Base-by-base conservation (phyloP, 2,888 invertebrate genomes). In the Andrena praecox region DNA sequence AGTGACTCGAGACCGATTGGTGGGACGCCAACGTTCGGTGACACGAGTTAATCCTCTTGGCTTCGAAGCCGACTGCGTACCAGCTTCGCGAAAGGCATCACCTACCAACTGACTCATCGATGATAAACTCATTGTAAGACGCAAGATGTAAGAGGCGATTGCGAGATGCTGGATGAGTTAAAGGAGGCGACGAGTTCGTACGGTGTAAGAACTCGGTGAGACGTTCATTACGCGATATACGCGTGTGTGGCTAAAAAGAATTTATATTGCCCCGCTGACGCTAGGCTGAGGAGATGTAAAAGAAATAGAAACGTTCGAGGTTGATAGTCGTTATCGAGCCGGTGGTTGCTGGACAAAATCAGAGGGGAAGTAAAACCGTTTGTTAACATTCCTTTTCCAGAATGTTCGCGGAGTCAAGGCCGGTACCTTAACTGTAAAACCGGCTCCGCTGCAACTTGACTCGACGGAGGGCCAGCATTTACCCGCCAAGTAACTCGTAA, bases 351-450 rank as follows among this genome's bases (percentile, higher is more conserved):
- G 64, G 50, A 52, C 24, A 24, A 52, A 68, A 66, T 56, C 69
- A 24, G 62, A 24, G 24, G 10, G 24, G 68, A 33, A 63, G 66
- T 59, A 54, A 8, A 63, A 81, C 66, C 80, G 73, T 83, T 83
- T 81, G 77, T 83, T 79, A 81, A 77, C 80, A 81, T 83, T 80
- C 83, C 83, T 77, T 70, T 68, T 83, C 83, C 63, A 77, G 77
- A 77, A 83, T 83, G 80, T 83, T 83, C 80, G 72, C 33, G 71
- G 72, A 80, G 82, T 82, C 82, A 82, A 82, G 82, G 82, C 76
- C 80, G 76, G 76, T 82, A 52, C 80, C 83, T 80, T 83, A 80
- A 77, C 83, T 80, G 80, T 83, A 83, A 83, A 83, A 83, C 83
- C 83, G 83, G 83, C 70, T 83, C 63, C 76, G 54, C 80, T 82